Base-by-base conservation (phyloP, 2,113 vertebrate genomes). In the Neolamprologus ventralis region DNA sequence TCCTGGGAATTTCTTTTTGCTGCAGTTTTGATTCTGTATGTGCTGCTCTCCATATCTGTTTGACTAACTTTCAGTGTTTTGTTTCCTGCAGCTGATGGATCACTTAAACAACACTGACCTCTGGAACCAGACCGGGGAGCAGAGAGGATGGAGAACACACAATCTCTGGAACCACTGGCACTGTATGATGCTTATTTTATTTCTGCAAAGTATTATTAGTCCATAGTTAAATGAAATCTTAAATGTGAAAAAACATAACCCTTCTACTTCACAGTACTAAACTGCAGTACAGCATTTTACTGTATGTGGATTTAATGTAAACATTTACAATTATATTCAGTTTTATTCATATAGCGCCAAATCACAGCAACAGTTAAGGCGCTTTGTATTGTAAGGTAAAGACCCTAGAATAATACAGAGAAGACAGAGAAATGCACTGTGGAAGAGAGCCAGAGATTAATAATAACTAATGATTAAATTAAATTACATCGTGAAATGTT, bases 101-200 rank as follows among this genome's bases (percentile, higher is more conserved):
- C 95, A 94, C 35, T 42, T 94, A 9, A 89, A 73, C 88, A 90
- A 13, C 21, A 2, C 85, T n/a, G 94, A 93, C 12, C 84, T 87
- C 16, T 94, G 94, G 94, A 92, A 86, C 86, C 94, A 92, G 84
- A 88, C 26, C 2, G 92, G 9, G 47, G 93, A 94, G 55, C 91
- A 92, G 40, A 90, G 82, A 91, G 92, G 90, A 81, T 94, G 94
- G 94, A 93, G 86, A 81, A 82, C 89, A 9, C 88, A 95, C 82
- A 63, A 89, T 79, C 55, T 88, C 37, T 93, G 92, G 88, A 91
- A 94, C 85, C 92, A 93, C 54, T 95, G 92, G 91, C 91, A 92
- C 17, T 90, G 94, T 96, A 94, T 0, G 87, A 16, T 6, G 37
- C 9, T 55, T 45, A 73, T 17, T 45, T 51, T n/a, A 9, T 78